These are phyloP conservation scores for Mormoops blainvillei DNA, from an alignment of 2,113 vertebrate genomes.

Conservation along the genomic window DNA sequence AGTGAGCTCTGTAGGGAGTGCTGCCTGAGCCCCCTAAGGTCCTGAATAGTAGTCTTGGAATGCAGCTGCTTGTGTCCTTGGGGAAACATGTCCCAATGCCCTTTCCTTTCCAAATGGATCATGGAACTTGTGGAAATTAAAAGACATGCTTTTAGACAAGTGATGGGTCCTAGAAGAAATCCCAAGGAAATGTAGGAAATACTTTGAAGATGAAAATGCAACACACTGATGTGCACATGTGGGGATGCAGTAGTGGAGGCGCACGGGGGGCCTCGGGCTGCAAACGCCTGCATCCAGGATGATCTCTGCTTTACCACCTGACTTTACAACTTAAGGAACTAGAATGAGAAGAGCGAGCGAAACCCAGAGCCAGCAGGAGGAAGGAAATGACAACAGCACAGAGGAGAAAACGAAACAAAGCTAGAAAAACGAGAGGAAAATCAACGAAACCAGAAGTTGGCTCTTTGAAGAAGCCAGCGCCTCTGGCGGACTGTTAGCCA, in stretches of 20 bases:
- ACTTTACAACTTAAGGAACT: rapidly evolving
- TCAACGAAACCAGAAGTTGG: neutral
- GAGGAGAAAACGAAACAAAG: neutral
- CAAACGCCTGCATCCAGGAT: rapidly evolving
- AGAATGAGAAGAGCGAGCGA: rapidly evolving
- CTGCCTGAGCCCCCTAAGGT: neutral
- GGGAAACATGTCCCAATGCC: too few species aligned
- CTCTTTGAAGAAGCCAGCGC: neutral
- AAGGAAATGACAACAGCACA: neutral
- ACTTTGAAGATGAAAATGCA: rapidly evolving
- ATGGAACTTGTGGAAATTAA: rapidly evolving
- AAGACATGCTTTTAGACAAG: neutral
- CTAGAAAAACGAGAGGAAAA: rapidly evolving
- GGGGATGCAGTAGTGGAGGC: neutral
- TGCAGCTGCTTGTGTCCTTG: too few species aligned
- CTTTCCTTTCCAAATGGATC: neutral
- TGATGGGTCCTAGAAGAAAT: neutral
- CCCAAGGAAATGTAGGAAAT: rapidly evolving
- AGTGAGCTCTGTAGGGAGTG: neutral
- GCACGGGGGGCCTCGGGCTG: neutral
- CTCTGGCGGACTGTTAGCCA: neutral
- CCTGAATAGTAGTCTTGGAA: neutral
- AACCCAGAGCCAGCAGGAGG: neutral
- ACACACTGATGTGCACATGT: neutral
- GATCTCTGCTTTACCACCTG: neutral